Percentiles rank a stretch among this genome's conserved stretches.
Conservation (phyloP, 2,888 invertebrate species). For the Meliscaeva auricollis region DNA sequence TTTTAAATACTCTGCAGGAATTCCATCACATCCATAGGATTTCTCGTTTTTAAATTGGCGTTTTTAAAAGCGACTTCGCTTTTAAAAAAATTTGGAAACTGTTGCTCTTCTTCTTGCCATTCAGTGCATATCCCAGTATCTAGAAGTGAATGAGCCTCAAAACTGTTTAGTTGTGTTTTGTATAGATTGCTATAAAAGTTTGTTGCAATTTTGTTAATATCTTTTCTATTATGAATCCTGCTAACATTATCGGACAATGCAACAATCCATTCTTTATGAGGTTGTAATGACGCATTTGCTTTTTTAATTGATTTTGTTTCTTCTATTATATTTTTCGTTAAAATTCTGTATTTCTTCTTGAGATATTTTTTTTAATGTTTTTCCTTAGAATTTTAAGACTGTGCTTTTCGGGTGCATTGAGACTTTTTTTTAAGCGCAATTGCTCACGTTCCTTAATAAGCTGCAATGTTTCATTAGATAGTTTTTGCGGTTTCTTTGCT, state of each 20-base stretch:
- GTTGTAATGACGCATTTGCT: neutral
- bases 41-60: neutral
- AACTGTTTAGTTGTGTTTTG: neutral
- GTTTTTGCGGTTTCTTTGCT: neutral
- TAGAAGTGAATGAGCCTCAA: neutral
- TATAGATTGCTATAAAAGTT: neutral
- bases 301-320: conserved; percentile 6
- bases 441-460: too few relatives aligned
- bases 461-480: neutral
- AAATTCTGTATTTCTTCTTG: neutral
- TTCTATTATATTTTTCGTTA: neutral
- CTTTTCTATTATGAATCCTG: neutral
- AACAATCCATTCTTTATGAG: neutral
- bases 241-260: neutral
- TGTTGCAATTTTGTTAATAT: neutral
- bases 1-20: neutral
- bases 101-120: neutral
- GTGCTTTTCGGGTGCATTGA: too few relatives aligned
- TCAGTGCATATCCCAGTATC: too few relatives aligned
- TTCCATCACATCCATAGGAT: neutral
- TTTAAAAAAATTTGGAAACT: neutral
- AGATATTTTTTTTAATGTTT: neutral
- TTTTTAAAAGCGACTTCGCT: neutral
- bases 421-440: too few relatives aligned
- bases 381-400: too few relatives aligned